These are phyloP conservation scores for Petrocephalus schoutedeni DNA, from an alignment of 2,797 vertebrate genomes.

Conservation along the genomic window DNA sequence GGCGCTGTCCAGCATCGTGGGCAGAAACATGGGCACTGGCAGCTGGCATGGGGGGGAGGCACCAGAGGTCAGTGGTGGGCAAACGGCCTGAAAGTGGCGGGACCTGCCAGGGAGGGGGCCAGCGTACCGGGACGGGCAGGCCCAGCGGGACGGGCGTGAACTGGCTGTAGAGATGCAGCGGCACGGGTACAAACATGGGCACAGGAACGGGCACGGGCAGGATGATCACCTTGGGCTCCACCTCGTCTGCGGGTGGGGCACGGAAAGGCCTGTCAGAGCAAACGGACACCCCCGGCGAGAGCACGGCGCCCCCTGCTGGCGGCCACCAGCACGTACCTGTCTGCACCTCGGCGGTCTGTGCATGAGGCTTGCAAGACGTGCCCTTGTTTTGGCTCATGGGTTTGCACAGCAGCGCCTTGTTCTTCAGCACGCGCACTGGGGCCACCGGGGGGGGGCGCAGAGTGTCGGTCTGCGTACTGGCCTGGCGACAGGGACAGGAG, in stretches of 20 bases:
- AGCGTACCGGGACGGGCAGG: slow-evolving; percentile 80
- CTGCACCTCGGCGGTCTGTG: slow-evolving; percentile 74
- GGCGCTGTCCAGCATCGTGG: slow-evolving; percentile 74
- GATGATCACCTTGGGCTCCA: slow-evolving; percentile 65
- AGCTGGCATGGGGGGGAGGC: slow-evolving; percentile 57
- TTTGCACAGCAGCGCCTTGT: slow-evolving; percentile 89
- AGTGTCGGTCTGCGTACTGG: slow-evolving; percentile 78
- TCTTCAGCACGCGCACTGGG: slow-evolving; percentile 79
- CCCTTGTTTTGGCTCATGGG: slow-evolving; percentile 93
- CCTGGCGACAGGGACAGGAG: slow-evolving; percentile 49
- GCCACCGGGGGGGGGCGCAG: slow-evolving; percentile 65
- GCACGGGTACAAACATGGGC: slow-evolving; percentile 86
- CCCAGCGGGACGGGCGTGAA: slow-evolving; percentile 77
- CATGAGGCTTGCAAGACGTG: slow-evolving; percentile 84
- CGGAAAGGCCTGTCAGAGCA: background rate
- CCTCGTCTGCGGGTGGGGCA: slow-evolving; percentile 43
- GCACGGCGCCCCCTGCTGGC: background rate
- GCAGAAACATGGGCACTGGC: slow-evolving; percentile 88
- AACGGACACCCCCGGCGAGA: background rate
- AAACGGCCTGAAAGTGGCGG: background rate
- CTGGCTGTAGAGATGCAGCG: slow-evolving; percentile 90
- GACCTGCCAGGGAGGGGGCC: background rate
- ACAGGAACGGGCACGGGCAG: slow-evolving; percentile 88
- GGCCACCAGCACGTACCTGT: slow-evolving; percentile 66
- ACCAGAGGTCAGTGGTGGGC: background rate